Base-by-base conservation (phyloP, 2,888 invertebrate species). In the Pterobdella sp. region DNA sequence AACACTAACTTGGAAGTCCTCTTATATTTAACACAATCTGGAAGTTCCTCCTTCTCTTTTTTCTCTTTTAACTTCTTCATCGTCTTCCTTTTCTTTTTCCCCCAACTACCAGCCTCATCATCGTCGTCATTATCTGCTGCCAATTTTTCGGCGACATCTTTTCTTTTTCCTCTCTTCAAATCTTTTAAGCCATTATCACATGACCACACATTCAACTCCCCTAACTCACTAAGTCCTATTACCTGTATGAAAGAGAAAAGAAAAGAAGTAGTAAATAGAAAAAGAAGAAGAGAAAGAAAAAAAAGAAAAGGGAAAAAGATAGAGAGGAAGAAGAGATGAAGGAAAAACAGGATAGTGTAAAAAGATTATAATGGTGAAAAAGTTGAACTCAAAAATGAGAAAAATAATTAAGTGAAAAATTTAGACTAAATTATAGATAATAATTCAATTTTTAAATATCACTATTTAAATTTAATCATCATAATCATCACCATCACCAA, bases 191-290 rank as follows among this genome's bases (percentile, higher is more conserved):
- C 88, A 71, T 91, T 84, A 78, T 88, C 90, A 78, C 92, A 91
- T 80, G 92, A 90, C 95, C 95, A 96, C 64, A 92, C 82, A 81
- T 89, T 90, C 2, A 92, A 84, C 78, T 90, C 90, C 0, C 94
- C 94, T 84, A 73, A 36, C 49, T 73, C 73, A 35, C 73, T 73
- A 36, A 74, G 52, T 18, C 64, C 52, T 29, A 70, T 29, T 31
- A 74, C 60, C 73, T 74, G 66, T n/a, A n/a, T n/a, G n/a, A n/a
- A n/a, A n/a, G n/a, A n/a, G n/a, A n/a, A n/a, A n/a, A n/a, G n/a
- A n/a, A n/a, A n/a, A n/a, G n/a, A n/a, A n/a, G n/a, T n/a, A n/a
- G n/a, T n/a, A n/a, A n/a, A n/a, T n/a, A n/a, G n/a, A n/a, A n/a
- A n/a, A n/a, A n/a, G n/a, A n/a, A n/a, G n/a, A n/a, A n/a, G n/a